Conservation (phyloP, 2,888 invertebrate genomes). For the Elegia similella region DNA sequence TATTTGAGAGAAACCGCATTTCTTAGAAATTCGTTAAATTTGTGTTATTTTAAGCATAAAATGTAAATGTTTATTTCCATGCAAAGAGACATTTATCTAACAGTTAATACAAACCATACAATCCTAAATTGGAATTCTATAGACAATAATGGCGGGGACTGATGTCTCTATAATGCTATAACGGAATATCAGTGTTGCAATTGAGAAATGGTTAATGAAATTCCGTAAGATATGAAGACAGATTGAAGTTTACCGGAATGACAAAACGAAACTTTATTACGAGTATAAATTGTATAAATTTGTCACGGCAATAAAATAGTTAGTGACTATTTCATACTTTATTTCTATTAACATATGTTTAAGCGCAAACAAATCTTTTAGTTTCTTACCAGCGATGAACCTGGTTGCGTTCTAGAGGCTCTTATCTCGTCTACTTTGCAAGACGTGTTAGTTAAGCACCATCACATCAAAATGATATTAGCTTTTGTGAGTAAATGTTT, state of each 20-base stretch:
- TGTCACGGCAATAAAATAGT: no score
- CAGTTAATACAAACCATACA: not conserved
- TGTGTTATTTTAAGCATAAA: not conserved
- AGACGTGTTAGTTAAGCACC: no score
- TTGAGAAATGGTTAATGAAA: conserved; percentile 1
- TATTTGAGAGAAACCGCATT: conserved; percentile 1
- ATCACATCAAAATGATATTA: no score
- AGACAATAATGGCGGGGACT: not conserved
- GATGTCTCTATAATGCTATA: conserved; percentile 5
- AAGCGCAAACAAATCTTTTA: no score
- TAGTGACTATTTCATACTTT: no score
- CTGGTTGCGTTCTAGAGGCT: no score
- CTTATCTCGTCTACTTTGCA: no score
- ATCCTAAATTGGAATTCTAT: not conserved
- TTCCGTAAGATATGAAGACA: not conserved
- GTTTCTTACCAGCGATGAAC: no score
- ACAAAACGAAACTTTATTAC: not conserved
- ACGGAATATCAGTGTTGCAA: not conserved
- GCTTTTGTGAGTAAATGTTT: no score
- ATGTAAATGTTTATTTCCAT: not conserved
- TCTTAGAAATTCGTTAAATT: conserved; percentile 12
- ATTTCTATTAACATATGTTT: no score
- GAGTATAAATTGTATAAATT: not conserved
- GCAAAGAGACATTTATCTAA: conserved; percentile 1
- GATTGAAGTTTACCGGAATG: not conserved